phyloP scores from a whole-genome alignment of 2,113 vertebrate genomes.

The Rhynchomys soricoides region DNA sequence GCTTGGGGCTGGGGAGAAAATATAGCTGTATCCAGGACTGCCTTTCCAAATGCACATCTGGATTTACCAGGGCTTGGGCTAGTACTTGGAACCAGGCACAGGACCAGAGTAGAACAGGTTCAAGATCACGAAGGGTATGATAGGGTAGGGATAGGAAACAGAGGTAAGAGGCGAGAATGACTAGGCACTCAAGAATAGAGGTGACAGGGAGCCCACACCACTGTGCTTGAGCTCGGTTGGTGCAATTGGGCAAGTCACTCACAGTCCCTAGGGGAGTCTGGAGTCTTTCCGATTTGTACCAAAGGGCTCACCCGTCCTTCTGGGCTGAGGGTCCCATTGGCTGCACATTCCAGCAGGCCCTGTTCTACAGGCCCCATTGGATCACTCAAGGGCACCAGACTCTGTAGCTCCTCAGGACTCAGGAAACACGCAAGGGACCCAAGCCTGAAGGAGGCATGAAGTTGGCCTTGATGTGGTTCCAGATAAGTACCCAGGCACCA shows the following conservation, averaged over 20 bases:
- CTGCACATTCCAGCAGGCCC: slow-evolving; percentile 89
- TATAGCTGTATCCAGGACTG: not conserved
- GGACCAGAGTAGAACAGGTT: not conserved
- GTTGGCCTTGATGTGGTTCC: slow-evolving; percentile 21
- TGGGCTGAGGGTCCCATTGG: slow-evolving; percentile 86
- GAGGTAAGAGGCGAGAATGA: not conserved
- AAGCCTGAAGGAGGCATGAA: slow-evolving; percentile 83
- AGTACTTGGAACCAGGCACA: not conserved
- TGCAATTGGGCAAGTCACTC: not conserved
- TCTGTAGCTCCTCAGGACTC: slow-evolving; percentile 88
- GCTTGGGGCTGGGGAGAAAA: not conserved
- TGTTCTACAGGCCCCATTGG: slow-evolving; percentile 85
- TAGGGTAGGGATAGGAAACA: not conserved
- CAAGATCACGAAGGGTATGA: not conserved
- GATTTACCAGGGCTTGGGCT: not conserved
- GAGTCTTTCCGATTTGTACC: not conserved
- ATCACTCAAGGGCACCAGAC: slow-evolving; percentile 84
- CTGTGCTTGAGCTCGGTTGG: not conserved
- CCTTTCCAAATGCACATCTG: not conserved
- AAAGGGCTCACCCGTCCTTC: slow-evolving; percentile 88
- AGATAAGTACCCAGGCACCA: not conserved
- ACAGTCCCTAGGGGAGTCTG: not conserved
- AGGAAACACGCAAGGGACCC: slow-evolving; percentile 91
- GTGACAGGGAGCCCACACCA: not conserved
- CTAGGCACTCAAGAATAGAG: not conserved